These are phyloP conservation scores for Agapornis canus DNA, from an alignment of 2,797 vertebrate genomes.

Conservation along the genomic window DNA sequence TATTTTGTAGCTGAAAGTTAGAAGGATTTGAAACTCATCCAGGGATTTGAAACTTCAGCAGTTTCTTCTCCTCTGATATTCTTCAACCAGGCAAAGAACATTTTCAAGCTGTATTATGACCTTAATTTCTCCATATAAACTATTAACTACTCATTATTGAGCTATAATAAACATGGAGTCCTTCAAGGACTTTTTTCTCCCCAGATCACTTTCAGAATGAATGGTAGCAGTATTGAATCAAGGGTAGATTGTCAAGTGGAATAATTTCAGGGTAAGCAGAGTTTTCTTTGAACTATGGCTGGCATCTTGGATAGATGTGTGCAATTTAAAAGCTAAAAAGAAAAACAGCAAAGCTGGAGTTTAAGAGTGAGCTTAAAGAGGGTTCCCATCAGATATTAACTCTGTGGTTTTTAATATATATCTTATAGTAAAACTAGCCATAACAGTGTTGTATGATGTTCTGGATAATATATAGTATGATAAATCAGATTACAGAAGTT, in stretches of 20 bases:
- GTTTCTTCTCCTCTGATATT: constrained; percentile 29
- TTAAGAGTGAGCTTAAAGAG: background rate
- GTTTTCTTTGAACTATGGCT: background rate
- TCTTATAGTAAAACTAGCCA: background rate
- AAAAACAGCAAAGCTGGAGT: background rate
- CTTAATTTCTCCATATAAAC: constrained; percentile 44
- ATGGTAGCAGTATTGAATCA: background rate
- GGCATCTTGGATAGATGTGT: background rate
- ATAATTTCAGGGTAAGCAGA: background rate
- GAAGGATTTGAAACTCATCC: constrained; percentile 51
- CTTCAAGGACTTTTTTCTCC: constrained; percentile 1
- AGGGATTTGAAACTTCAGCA: constrained; percentile 58
- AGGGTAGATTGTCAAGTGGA: background rate
- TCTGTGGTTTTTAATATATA: background rate
- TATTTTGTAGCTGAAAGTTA: constrained; percentile 13
- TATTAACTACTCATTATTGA: constrained; percentile 46
- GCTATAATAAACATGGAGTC: constrained; percentile 11
- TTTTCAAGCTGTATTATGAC: constrained; percentile 41
- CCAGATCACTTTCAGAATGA: constrained; percentile 12
- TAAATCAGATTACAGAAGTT: constrained; percentile 47
- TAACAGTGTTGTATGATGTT: constrained; percentile 33
- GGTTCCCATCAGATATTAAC: background rate
- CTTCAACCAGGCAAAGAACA: constrained; percentile 5
- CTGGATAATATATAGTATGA: background rate
- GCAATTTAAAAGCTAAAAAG: background rate